These are phyloP conservation scores for Maniola hyperantus DNA, from an alignment of 2,888 invertebrate species.

Conservation along the genomic window DNA sequence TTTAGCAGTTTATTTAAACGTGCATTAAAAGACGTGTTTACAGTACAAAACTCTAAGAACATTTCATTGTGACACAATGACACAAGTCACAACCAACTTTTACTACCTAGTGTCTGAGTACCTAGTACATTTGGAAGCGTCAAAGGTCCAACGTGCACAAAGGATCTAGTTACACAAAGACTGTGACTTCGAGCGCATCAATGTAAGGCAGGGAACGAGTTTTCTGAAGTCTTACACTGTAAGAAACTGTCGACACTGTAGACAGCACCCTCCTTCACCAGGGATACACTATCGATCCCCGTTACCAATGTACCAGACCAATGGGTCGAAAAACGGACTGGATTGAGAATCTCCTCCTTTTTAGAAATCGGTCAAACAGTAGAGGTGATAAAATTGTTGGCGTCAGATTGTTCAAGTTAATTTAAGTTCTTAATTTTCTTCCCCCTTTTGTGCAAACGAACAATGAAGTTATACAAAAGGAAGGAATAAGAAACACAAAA, in stretches of 20 bases:
- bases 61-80: slow-evolving; percentile 1
- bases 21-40: too few species aligned
- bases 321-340: background rate
- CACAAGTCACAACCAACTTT: background rate
- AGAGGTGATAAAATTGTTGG: too few species aligned
- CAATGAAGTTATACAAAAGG: too few species aligned
- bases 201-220: slow-evolving; percentile 7
- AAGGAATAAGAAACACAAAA: too few species aligned
- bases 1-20: background rate
- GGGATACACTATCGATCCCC: background rate
- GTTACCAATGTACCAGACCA: background rate
- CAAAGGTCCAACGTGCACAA: slow-evolving; percentile 3
- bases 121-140: background rate
- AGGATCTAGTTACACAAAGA: slow-evolving; percentile 6
- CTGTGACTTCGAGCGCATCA: slow-evolving; percentile 12
- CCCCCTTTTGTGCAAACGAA: too few species aligned
- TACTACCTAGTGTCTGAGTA: background rate
- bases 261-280: background rate
- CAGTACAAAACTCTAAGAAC: background rate
- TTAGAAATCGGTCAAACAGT: too few species aligned
- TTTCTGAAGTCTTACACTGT: slow-evolving; percentile 9
- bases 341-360: background rate
- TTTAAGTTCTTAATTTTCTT: too few species aligned
- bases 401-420: too few species aligned
- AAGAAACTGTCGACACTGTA: slow-evolving; percentile 6